These are phyloP conservation scores for Apotomis betuletana DNA, from an alignment of 2,888 invertebrate genomes.

Conservation along the genomic window DNA sequence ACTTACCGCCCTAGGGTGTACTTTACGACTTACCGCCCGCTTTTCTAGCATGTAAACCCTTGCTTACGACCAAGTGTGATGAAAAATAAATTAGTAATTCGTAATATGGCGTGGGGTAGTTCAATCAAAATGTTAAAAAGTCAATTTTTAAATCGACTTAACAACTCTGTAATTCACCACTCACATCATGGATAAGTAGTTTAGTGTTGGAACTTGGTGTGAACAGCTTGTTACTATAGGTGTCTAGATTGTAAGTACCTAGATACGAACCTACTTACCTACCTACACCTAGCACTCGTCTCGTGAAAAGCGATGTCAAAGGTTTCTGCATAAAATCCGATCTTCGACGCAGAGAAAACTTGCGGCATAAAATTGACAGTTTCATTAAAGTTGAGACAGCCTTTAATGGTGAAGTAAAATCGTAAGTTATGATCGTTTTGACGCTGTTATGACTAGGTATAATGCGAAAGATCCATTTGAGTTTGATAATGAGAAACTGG, in stretches of 20 bases:
- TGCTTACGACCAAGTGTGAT: too few relatives aligned
- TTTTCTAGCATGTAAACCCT: too few relatives aligned
- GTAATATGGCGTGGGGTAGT: too few relatives aligned
- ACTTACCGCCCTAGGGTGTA: too few relatives aligned
- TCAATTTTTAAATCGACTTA: too few relatives aligned
- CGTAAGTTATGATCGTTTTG: constrained; percentile 48
- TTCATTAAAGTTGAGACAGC: constrained; percentile 68
- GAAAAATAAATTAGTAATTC: too few relatives aligned
- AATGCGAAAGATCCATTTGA: not conserved
- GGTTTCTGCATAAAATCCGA: constrained; percentile 57
- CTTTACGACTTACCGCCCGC: too few relatives aligned
- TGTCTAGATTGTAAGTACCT: not conserved
- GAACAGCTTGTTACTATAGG: too few relatives aligned
- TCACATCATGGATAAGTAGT: too few relatives aligned
- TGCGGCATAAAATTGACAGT: constrained; percentile 66
- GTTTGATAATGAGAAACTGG: constrained; percentile 14
- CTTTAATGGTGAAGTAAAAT: constrained; percentile 57
- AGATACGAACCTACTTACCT: not conserved
- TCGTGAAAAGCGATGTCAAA: constrained; percentile 50
- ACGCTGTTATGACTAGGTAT: constrained; percentile 34
- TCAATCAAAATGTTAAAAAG: too few relatives aligned
- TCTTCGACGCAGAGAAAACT: constrained; percentile 55
- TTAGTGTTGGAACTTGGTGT: too few relatives aligned
- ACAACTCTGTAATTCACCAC: too few relatives aligned
- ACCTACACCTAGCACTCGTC: constrained; percentile 1